Base-by-base conservation (phyloP, 2,797 vertebrate genomes). In the Heteromormyrus szaboi region DNA sequence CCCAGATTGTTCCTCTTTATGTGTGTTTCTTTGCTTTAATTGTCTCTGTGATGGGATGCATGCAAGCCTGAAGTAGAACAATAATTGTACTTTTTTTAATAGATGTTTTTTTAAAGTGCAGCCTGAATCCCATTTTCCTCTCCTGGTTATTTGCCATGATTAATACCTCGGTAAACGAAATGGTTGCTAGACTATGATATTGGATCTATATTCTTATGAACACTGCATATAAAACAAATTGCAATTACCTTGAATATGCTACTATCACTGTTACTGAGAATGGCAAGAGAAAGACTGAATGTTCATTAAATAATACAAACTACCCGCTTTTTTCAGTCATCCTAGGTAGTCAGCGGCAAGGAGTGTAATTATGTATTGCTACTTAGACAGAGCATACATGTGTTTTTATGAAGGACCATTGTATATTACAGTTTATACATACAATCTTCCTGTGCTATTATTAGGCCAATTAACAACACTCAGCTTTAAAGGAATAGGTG, bases 41-140 rank as follows among this genome's bases (percentile, higher is more conserved):
- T 76, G 25, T 65, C 25, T 29, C 62, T 65, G 62, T 65, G 62
- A 65, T 65, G 62, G 9, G 62, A 29, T 65, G 59, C 59, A 37
- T 72, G 68, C 68, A 14, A 14, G 33, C 68, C 68, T 76, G 12
- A 41, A 29, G 68, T 33, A 76, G 33, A 76, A 76, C 14, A 76
- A 76, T 76, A 76, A 76, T 76, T 41, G 68, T 76, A 76, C 68
- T 76, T 76, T 65, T 65, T 37, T 37, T 41, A 76, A 76, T 76
- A 19, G 37, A 12, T 41, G 2, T 33, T 37, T 72, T 33, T 76
- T 76, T 19, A 2, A 72, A 72, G 25, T 37, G 29, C 65, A 37
- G 29, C 33, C 65, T 72, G 25, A 33, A 37, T 37, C 33, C 68
- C 68, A 76, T 41, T 76, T 65, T 65, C 9, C 29, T 19, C 68